Percentiles rank a stretch among this genome's conserved stretches.
Conservation (phyloP, 1,140 invertebrate species). For the Rhizoglyphus robini region DNA sequence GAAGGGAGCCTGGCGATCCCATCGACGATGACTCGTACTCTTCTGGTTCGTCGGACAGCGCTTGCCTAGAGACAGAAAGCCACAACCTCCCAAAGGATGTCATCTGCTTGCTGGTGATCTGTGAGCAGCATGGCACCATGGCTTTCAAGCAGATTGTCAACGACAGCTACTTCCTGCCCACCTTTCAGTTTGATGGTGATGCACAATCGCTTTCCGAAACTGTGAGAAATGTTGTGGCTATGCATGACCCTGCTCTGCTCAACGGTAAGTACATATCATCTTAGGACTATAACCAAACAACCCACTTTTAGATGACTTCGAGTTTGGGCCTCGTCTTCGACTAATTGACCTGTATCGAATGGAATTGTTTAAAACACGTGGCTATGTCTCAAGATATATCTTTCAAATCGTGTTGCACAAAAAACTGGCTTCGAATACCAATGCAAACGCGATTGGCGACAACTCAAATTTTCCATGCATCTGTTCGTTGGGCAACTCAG, state of each 20-base stretch:
- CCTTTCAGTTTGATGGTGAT: conserved; percentile 3
- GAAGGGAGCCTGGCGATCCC: not conserved
- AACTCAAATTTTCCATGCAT: not conserved
- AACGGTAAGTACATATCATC: not conserved
- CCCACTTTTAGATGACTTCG: not conserved
- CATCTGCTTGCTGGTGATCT: not conserved
- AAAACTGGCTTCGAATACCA: not conserved
- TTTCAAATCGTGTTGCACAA: not conserved
- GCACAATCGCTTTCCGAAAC: not conserved
- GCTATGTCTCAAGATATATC: not conserved
- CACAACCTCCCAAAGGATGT: conserved; percentile 6
- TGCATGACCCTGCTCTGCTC: not conserved
- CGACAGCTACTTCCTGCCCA: not conserved
- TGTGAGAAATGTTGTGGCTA: not conserved
- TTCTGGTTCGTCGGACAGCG: not conserved
- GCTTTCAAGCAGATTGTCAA: conserved; percentile 3
- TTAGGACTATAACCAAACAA: not conserved
- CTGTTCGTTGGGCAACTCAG: not conserved
- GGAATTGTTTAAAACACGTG: not conserved
- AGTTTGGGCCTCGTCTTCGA: not conserved
- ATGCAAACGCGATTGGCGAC: too few species aligned
- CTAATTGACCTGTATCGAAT: not conserved
- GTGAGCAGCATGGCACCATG: not conserved
- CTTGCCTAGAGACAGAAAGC: not conserved
- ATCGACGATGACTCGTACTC: conserved; percentile 1